Evolutionary conservation across 2,797 vertebrate genomes (phyloP).

Genomic region (Chrysocyon brachyurus): DNA sequence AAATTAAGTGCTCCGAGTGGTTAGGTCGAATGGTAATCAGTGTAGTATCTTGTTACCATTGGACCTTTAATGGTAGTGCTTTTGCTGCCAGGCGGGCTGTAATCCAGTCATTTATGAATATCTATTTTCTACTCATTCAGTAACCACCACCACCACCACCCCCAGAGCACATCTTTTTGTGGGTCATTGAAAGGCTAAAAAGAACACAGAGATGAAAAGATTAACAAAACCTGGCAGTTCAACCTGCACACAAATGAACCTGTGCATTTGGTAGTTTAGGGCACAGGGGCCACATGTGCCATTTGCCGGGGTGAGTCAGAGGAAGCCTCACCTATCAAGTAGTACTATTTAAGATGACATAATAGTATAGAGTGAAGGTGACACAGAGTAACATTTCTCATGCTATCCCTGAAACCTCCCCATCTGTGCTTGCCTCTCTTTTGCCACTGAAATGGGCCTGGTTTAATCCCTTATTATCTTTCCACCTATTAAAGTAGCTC

Average conservation of each 20-base stretch:
- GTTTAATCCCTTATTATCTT: slow-evolving; percentile 10
- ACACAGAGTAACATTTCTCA: not conserved
- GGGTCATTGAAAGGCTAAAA: not conserved
- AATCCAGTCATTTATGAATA: not conserved
- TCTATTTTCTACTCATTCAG: not conserved
- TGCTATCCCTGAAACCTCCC: not conserved
- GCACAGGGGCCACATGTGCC: not conserved
- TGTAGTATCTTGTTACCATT: not conserved
- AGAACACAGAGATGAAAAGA: not conserved
- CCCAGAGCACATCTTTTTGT: not conserved
- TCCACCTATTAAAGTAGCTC: not conserved
- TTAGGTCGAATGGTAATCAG: not conserved
- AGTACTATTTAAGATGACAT: not conserved
- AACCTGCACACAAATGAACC: not conserved
- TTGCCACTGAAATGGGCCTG: not conserved
- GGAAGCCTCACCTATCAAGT: not conserved
- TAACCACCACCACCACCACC: not conserved
- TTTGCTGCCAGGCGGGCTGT: not conserved
- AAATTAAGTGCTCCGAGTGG: not conserved
- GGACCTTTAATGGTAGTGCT: not conserved
- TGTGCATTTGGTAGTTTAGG: not conserved
- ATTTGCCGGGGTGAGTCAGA: not conserved
- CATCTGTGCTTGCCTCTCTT: not conserved
- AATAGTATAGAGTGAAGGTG: not conserved
- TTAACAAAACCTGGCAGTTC: not conserved